Base-by-base conservation (phyloP, 2,888 invertebrate genomes). In the Dicyrtoma fusca region DNA sequence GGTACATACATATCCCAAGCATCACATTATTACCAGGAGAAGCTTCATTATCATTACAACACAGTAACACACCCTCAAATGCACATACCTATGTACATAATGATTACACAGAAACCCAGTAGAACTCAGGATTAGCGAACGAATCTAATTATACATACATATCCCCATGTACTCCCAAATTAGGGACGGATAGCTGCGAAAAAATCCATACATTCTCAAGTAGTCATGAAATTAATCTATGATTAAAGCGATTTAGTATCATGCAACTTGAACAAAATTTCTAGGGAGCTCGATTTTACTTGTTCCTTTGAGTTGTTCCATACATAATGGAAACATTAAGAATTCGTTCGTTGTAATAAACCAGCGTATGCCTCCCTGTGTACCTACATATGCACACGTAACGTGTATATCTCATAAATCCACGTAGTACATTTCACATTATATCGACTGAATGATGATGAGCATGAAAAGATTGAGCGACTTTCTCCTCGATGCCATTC, bases 401-500 rank as follows among this genome's bases (percentile, higher is more conserved):
- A 45, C 45, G 10, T 34, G 8, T 34, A 34, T 34, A 34, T 34
- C 34, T 34, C 3, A 34, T 34, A 34, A 34, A 34, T 34, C 34
- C 34, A 34, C 34, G 34, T 34, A 34, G 34, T 8, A 34, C 34
- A 34, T 34, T 34, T 34, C 8, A 34, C 34, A 34, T 34, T 34
- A 49, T 49, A 19, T 49, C 49, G 34, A 34, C 34, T 34, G 34
- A 23, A 65, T 25, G 51, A 66, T 66, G 68, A 68, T 59, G 68
- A 68, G 68, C 57, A 61, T 68, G 45, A 59, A 68, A 45, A 59
- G 68, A 68, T 57, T 68, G 68, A 59, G 42, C 45, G 68, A 68
- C 68, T 68, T 68, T 68, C 68, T 68, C 68, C 68, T 68, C 68
- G 21, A 68, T 68, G 57, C 57, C 59, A 68, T 68, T 68, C 45